phyloP scores from a whole-genome alignment of 2,888 invertebrate species.

The Spilosoma lubricipeda region DNA sequence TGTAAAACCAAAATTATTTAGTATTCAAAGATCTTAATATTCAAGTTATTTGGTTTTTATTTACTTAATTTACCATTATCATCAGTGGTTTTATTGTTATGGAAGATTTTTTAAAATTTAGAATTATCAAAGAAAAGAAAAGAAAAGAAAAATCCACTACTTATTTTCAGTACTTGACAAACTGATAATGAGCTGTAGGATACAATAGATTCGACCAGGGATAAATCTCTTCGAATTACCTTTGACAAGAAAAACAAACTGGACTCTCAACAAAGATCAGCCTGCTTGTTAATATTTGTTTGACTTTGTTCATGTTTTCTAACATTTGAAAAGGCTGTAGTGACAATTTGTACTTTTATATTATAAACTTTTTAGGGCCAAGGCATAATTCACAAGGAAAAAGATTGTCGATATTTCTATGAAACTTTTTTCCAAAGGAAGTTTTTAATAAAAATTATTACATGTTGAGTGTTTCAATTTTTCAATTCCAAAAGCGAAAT shows the following conservation, averaged over 20 bases:
- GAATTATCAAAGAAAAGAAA: neutral
- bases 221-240: neutral
- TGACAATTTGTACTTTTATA: neutral
- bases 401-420: neutral
- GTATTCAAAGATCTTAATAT: neutral
- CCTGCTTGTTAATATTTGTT: neutral
- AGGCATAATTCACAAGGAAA: neutral
- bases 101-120: neutral
- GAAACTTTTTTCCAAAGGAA: neutral
- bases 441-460: neutral
- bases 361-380: neutral
- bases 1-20: slow-evolving; percentile 60
- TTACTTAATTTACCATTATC: neutral
- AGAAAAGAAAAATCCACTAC: neutral
- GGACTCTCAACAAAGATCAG: neutral
- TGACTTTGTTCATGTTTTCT: neutral
- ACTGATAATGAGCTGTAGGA: neutral
- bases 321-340: neutral
- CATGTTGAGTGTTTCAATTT: neutral
- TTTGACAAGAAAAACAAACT: neutral
- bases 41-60: neutral
- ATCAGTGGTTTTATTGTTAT: neutral
- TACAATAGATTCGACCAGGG: neutral
- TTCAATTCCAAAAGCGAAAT: neutral
- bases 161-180: neutral